Evolutionary conservation across 1,140 invertebrate species (phyloP).

Genomic region (Pentalonia nigronervosa): DNA sequence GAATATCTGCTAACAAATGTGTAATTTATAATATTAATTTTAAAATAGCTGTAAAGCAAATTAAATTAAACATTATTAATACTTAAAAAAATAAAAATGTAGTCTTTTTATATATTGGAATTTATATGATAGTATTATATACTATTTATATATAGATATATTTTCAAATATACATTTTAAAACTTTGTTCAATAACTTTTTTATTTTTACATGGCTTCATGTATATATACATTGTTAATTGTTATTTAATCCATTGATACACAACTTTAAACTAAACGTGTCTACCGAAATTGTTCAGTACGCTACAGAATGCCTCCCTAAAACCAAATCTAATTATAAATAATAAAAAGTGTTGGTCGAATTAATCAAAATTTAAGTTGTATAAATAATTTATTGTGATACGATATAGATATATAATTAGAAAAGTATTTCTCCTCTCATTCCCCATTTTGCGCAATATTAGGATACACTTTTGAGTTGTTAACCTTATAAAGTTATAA

Average conservation of each 20-base stretch:
- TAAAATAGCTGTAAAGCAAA: background rate
- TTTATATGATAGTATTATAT: background rate
- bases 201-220: background rate
- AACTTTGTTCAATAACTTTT: background rate
- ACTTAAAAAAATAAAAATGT: background rate
- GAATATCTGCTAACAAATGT: background rate
- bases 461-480: background rate
- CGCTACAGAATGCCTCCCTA: background rate
- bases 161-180: background rate
- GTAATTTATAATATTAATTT: background rate
- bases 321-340: background rate
- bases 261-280: background rate
- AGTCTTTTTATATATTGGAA: background rate
- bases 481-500: background rate
- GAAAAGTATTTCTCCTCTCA: background rate
- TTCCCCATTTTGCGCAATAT: background rate
- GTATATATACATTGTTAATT: background rate
- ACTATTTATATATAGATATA: background rate
- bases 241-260: background rate
- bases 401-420: background rate
- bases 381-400: background rate
- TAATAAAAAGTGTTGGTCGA: background rate
- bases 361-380: background rate
- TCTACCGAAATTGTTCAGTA: background rate
- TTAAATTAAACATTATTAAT: conserved; percentile 10